Base-by-base conservation (phyloP, 1,140 invertebrate genomes). In the Drosophila burlai region DNA sequence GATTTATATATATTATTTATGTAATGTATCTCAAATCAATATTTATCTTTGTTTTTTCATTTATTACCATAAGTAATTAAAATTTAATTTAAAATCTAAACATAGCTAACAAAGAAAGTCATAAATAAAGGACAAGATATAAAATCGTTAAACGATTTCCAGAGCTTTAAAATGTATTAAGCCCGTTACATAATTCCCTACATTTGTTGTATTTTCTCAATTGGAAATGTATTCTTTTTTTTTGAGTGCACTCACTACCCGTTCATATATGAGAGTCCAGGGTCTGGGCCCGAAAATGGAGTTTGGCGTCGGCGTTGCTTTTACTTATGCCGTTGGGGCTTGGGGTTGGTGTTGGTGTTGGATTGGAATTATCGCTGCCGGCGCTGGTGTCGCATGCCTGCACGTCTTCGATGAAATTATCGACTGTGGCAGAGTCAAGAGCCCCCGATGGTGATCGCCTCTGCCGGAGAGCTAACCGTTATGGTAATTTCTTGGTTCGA, bases 401-500 rank as follows among this genome's bases (percentile, higher is more conserved):
- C 84, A 87, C 84, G 84, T 89, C 63, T 64, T 52, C 40, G 54
- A 76, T 69, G 55, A 79, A 59, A 72, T 72, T 60, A 79, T 72
- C 66, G 59, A 4, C 66, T 29, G 65, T 26, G 36, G 36, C 42
- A 24, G 67, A 38, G 54, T 40, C 54, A n/a, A 40, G 52, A 73
- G 73, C 31, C 69, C 16, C 55, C 24, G 64, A 49, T 29, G 50
- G 7, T 15, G 60, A 61, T 81, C 38, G 21, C 24, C 36, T 24
- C 52, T 16, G 31, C 64, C 67, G 21, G 63, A 68, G 65, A 59
- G 68, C 67, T 87, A 87, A 87, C 84, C 67, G 84, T 87, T 87
- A 87, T 87, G 84, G 83, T 89, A 84, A 87, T 87, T 89, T 89
- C 84, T 87, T 84, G 72, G 76, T 89, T 84, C 74, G 69, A 84